Base-by-base conservation (phyloP, 2,888 invertebrate species). In the Ennomos erosarius region DNA sequence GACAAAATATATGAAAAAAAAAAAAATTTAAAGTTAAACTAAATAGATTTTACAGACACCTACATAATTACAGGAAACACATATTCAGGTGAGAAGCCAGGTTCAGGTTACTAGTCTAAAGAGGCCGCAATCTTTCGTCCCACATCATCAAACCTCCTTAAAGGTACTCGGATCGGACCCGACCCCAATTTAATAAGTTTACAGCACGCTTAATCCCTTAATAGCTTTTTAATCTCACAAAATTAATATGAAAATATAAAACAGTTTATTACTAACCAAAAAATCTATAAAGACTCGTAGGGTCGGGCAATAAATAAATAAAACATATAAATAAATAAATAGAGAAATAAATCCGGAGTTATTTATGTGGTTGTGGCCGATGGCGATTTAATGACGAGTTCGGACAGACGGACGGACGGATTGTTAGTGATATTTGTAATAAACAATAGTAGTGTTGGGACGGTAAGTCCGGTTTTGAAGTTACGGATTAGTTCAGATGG, bases 271-370 rank as follows among this genome's bases (percentile, higher is more conserved):
- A 62, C 54, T 33, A 60, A 55, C 59, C 62, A 66, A 70, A 70
- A 69, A 63, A 67, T 63, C 58, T 60, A 64, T 66, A 65, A 69
- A 65, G 66, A 55, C 54, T 53, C 64, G 64, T 64, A 60, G 67
- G 62, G 61, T 55, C 62, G 57, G 51, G 64, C 58, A 81, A 79
- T 79, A 79, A 79, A 76, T 79, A 69, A 68, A 70, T 68, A 68
- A 70, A 76, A 81, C 80, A 82, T 79, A 81, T 82, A 83, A 81
- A 84, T 79, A 80, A 78, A 82, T 81, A 82, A 81, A 84, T 82
- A 80, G 75, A 74, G 71, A 67, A 75, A 82, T 84, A 85, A 85
- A 85, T 82, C 81, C 78, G 63, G 74, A 73, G 79, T 85, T 82
- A 86, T 87, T 87, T 84, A 86, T 84, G 84, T 81, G 73, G 74